phyloP scores from a whole-genome alignment of 2,797 vertebrate genomes.

The Sebastes nivosus region DNA sequence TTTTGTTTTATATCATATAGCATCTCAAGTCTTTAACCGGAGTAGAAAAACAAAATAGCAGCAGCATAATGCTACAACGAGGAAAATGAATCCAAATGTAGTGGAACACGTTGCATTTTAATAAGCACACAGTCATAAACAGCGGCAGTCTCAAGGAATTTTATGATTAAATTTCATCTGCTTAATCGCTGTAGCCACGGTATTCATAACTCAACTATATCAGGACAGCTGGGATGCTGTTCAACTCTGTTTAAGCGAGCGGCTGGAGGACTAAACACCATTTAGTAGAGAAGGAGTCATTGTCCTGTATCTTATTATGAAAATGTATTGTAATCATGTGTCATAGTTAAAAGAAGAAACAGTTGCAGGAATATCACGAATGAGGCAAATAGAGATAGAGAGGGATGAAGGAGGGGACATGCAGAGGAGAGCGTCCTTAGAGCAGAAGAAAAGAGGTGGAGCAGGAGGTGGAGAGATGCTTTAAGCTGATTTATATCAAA shows the following conservation, averaged over 20 bases:
- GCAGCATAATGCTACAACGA: slow-evolving; percentile 8
- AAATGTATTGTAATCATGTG: slow-evolving; percentile 40
- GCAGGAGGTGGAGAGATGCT: slow-evolving; percentile 98
- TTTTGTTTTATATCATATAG: slow-evolving; percentile 37
- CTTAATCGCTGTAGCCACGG: slow-evolving; percentile 62
- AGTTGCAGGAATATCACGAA: slow-evolving; percentile 8
- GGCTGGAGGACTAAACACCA: slow-evolving; percentile 38
- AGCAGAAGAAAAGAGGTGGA: slow-evolving; percentile 91
- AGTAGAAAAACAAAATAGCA: slow-evolving; percentile 41
- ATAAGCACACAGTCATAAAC: slow-evolving; percentile 72
- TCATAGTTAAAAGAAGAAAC: slow-evolving; percentile 26
- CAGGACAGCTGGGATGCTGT: slow-evolving; percentile 60
- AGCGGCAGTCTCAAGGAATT: slow-evolving; percentile 58
- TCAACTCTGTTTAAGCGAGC: slow-evolving; percentile 40
- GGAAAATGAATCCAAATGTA: slow-evolving; percentile 61
- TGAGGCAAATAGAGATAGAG: slow-evolving; percentile 38
- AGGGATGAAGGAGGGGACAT: slow-evolving; percentile 28
- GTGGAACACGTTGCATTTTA: slow-evolving; percentile 71
- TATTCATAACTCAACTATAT: slow-evolving; percentile 67
- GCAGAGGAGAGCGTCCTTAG: slow-evolving; percentile 42
- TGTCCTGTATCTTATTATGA: slow-evolving; percentile 31
- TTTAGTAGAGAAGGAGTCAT: slow-evolving; percentile 33
- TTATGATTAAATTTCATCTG: slow-evolving; percentile 73
- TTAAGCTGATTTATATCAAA: slow-evolving; percentile 99
- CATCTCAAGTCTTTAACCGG: slow-evolving; percentile 11